These are phyloP conservation scores for Procambarus virginalis DNA, from an alignment of 1,140 invertebrate genomes.

Conservation along the genomic window DNA sequence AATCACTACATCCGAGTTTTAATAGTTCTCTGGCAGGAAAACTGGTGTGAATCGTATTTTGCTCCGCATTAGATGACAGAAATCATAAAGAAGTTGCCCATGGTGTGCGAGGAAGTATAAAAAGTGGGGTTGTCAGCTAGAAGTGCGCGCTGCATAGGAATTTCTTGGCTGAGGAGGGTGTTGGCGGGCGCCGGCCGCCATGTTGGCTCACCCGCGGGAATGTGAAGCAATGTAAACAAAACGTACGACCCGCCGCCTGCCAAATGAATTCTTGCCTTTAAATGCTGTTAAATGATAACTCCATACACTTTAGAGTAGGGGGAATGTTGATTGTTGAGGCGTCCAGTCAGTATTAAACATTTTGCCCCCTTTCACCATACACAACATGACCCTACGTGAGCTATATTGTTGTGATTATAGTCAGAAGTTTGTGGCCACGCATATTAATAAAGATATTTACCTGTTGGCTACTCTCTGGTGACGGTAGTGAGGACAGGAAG, in stretches of 20 bases:
- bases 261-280: neutral
- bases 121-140: neutral
- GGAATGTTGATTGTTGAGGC: too few species aligned
- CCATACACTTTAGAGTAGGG: too few species aligned
- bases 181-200: neutral
- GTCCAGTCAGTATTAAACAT: too few species aligned
- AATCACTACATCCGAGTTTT: neutral
- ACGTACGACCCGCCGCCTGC: neutral
- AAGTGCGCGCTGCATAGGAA: neutral
- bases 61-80: neutral
- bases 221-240: neutral
- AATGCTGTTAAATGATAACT: neutral
- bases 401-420: too few species aligned
- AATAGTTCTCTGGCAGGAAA: neutral
- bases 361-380: too few species aligned
- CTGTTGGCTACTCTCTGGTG: too few species aligned
- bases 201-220: neutral
- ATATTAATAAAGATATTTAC: too few species aligned
- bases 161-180: neutral
- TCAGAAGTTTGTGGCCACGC: too few species aligned
- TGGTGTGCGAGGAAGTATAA: neutral
- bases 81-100: neutral
- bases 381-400: too few species aligned
- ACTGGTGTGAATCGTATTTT: neutral
- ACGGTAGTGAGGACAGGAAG: too few species aligned